phyloP scores from a whole-genome alignment of 2,888 invertebrate genomes.

The Oligia latruncula region DNA sequence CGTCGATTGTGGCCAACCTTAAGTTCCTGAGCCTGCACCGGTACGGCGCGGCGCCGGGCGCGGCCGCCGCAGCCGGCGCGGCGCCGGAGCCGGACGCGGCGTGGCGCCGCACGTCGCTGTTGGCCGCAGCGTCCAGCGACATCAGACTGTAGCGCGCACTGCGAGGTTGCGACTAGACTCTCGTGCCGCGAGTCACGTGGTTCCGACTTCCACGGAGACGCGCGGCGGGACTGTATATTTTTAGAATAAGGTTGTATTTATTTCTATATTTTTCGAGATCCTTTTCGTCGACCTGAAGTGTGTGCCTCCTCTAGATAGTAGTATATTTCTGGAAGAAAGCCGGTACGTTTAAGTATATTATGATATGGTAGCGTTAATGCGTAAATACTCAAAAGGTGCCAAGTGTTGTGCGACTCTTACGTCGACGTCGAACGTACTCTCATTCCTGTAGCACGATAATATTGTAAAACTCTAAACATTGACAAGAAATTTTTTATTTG shows the following conservation, averaged over 20 bases:
- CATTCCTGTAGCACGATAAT: slow-evolving; percentile 87
- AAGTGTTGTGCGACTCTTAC: slow-evolving; percentile 75
- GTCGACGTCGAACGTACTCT: slow-evolving; percentile 77
- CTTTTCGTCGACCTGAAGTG: slow-evolving; percentile 85
- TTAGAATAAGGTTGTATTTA: slow-evolving; percentile 78
- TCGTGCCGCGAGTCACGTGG: slow-evolving; percentile 16
- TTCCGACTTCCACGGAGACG: slow-evolving; percentile 16
- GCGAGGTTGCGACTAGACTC: slow-evolving; percentile 27
- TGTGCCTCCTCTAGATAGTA: slow-evolving; percentile 84
- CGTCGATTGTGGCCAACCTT: slow-evolving; percentile 84
- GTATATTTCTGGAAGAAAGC: slow-evolving; percentile 74
- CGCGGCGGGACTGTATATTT: slow-evolving; percentile 54
- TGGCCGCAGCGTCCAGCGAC: slow-evolving; percentile 80
- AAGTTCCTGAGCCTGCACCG: slow-evolving; percentile 87
- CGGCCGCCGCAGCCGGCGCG: slow-evolving; percentile 31
- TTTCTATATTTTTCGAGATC: slow-evolving; percentile 84
- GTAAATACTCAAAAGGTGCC: slow-evolving; percentile 88
- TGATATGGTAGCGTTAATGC: slow-evolving; percentile 72
- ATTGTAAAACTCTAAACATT: slow-evolving; percentile 78
- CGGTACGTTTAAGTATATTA: slow-evolving; percentile 74
- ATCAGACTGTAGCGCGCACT: slow-evolving; percentile 77
- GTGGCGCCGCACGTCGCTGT: slow-evolving; percentile 72
- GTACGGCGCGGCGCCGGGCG: slow-evolving; percentile 81
- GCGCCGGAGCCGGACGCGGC: slow-evolving; percentile 53
- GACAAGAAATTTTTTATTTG: slow-evolving; percentile 59